Evolutionary conservation across 2,888 invertebrate genomes (phyloP), one percentile per base, ranked within the genome.

Genomic region (Heliconius charithonia): DNA sequence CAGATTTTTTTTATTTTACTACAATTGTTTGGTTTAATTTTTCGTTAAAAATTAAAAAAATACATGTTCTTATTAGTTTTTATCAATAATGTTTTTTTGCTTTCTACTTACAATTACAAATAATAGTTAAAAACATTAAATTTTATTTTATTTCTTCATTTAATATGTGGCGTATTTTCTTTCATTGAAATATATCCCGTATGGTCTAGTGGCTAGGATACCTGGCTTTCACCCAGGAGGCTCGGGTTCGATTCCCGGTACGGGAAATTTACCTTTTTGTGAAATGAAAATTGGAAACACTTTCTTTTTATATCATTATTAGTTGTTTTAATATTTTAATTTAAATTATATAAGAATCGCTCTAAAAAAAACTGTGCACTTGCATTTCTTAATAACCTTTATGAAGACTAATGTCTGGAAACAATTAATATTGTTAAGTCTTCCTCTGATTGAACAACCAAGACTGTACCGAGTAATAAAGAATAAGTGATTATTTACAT

Each of bases 221-320:
- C 96, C 96, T 96, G 96, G 96, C 96, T 96, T 95, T 96, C 96
- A 96, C 96, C 96, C 96, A 96, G 96, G 96, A 96, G 96, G 96
- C 96, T 96, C 96, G 96, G 96, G 96, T 96, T 96, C 96, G 96
- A 96, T 96, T 96, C 96, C 96, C 96, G 96, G 96, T 96, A 96
- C 95, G 96, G 96, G 96, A 96, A 96, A 13, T 0, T 7, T 19
- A 0, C 2, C 7, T 51, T 51, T 51, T 19, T 4, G 1, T 45
- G 16, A 45, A 19, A 19, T 51, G 7, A 51, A 51, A 51, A 51
- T 51, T 51, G 7, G 19, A 51, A 51, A 51, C 51, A 51, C 16
- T 51, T 22, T 51, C 19, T 51, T 51, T 51, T 51, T 51, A 22
- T 22, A 22, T 7, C 0, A 51, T 51, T 51, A 51, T 51, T 51